Evolutionary conservation across 2,113 vertebrate genomes (phyloP), one percentile per base, ranked within the genome.

Genomic region (Callorhinus ursinus): DNA sequence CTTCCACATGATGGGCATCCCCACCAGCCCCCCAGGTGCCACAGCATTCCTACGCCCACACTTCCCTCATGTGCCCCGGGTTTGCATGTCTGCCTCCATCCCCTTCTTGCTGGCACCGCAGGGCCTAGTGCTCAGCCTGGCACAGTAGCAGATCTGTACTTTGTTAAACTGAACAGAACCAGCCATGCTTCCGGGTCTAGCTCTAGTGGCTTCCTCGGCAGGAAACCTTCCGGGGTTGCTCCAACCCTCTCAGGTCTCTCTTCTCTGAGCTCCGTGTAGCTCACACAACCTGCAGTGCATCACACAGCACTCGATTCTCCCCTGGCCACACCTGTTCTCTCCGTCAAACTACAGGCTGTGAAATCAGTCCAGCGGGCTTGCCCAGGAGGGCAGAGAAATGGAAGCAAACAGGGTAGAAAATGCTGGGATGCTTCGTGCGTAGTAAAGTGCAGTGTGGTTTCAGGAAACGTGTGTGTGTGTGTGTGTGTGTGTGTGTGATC

Each of bases 401-500:
- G 61, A 84, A 86, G 65, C 9, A n/a, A 57, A 69, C 19, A 13
- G 22, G 55, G 42, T 14, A 61, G 88, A 71, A 89, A 77, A n/a
- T 36, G 18, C n/a, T 14, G n/a, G 49, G 49, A 33, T 10, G 2
- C 16, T 5, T 10, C 13, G 3, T 1, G 22, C 39, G 2, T 28
- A 33, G 22, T 2, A 2, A 80, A 51, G 85, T 21, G n/a, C 87
- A 22, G 31, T 26, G 12, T 42, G 55, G 28, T 26, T 42, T 69
- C 19, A 36, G 67, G 65, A 96, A 31, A 42, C 13, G 7, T 10
- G 15, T 16, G 19, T 36, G 36, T 36, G 36, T 49, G 46, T 33
- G 14, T 51, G 72, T 28, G 36, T 49, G 59, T 63, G 22, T 59
- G 65, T 46, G n/a, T n/a, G 28, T 24, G 39, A 15, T 76, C 51